phyloP scores from a whole-genome alignment of 2,797 vertebrate species.

The Typhlichthys subterraneus region DNA sequence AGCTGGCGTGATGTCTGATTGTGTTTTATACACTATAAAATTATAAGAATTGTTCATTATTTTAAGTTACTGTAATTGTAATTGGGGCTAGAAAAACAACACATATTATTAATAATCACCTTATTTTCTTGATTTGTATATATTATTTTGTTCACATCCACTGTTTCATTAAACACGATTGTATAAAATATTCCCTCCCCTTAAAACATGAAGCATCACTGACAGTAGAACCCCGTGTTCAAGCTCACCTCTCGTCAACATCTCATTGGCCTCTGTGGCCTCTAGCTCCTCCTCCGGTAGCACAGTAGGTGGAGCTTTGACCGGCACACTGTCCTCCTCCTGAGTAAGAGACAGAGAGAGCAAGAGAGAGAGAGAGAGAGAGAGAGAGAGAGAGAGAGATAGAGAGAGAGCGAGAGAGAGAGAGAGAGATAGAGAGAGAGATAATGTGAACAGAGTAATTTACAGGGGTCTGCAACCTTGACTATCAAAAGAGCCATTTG shows the following conservation, averaged over 20 bases:
- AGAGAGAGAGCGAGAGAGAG: slow-evolving; percentile 1
- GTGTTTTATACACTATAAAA: too few species aligned
- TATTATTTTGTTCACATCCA: neutral
- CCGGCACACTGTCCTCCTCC: slow-evolving; percentile 71
- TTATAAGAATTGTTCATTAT: too few species aligned
- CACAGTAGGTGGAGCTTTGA: slow-evolving; percentile 81
- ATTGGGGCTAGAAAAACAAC: too few species aligned
- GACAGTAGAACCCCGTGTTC: neutral
- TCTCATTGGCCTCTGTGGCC: slow-evolving; percentile 49
- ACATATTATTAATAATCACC: neutral
- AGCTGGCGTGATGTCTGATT: too few species aligned
- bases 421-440: neutral
- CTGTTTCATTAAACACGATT: neutral
- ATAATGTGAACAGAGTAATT: neutral
- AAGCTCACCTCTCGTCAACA: slow-evolving; percentile 48
- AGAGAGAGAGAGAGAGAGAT: neutral
- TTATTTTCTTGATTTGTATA: neutral
- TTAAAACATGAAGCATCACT: too few species aligned
- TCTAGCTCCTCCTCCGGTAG: slow-evolving; percentile 66
- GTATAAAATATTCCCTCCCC: neutral
- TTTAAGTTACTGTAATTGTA: too few species aligned
- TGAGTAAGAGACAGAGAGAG: slow-evolving; percentile 36
- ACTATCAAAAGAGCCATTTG: too few species aligned
- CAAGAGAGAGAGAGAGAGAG: slow-evolving; percentile 2
- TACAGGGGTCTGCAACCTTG: too few species aligned